Base-by-base conservation (phyloP, 2,113 vertebrate genomes). In the Canis aureus region DNA sequence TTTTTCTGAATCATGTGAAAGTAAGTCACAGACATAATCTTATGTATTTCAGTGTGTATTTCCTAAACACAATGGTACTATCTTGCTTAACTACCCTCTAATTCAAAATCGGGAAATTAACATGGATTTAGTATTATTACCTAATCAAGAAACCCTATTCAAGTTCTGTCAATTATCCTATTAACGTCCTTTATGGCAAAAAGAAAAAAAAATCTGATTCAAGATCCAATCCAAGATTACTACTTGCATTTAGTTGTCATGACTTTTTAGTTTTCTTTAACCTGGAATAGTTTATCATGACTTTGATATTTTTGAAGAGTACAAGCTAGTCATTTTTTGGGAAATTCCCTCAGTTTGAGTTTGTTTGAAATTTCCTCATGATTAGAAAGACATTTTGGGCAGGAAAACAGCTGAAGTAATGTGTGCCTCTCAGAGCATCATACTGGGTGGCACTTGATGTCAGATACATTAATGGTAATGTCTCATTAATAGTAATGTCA, bases 1-100 rank as follows among this genome's bases (percentile, higher is more conserved):
- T 88, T 92, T 88, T 43, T 92, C 27, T 92, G 62, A 90, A 59
- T 97, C 16, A 35, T 88, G 51, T 92, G 43, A 87, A 22, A 51
- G 49, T 94, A 71, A 79, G 27, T 95, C 32, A 43, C 32, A 96
- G 49, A 20, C 20, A 64, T 20, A 66, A 22, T 79, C 3, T 19
- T 91, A 51, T 19, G 23, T 76, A 67, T 88, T 84, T 96, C 59
- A 89, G 11, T 25, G 17, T 79, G 29, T 78, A n/a, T 80, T 94
- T 92, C 29, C 32, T 93, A 84, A 82, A 93, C 90, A 43, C 32
- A 38, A 49, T 93, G 51, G 57, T 5, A 62, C 0, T 57, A 13
- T 51, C 51, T 91, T 60, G 38, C 3, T 64, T 35, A 82, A 90
- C 55, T 57, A 43, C 0, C 81, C 13, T 53, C 9, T 73, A 66